Base-by-base conservation (phyloP, 1,140 invertebrate genomes). In the Pachyrhynchus sulphureomaculatus region DNA sequence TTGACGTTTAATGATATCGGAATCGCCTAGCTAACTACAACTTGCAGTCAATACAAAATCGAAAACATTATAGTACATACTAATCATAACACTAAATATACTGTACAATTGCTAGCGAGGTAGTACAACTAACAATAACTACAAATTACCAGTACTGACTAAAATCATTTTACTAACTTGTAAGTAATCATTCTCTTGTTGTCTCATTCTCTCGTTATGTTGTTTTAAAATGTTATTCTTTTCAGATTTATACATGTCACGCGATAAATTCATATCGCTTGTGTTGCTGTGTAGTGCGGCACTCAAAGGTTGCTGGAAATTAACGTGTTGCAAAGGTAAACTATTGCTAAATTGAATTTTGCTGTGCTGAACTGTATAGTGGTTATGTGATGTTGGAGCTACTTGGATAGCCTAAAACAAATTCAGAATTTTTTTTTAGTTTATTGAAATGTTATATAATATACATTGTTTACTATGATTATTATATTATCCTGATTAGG, bases 221-320 rank as follows among this genome's bases (percentile, higher is more conserved):
- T 81, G 75, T 55, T 82, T 79, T 29, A 81, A 72, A 20, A 80
- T 73, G 64, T 74, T 81, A 24, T 70, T 74, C 49, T 72, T 72
- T 24, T 75, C 68, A 8, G 78, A 70, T 70, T 82, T 81, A 39
- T 79, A 78, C 3, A 36, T 5, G 5, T 58, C 55, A 26, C 55
- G 29, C 41, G 37, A 54, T 34, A 71, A 26, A 32, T 75, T 70
- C 24, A 67, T 78, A 33, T 75, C 72, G 53, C 66, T 71, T 8
- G 67, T 69, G 39, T 70, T 74, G 34, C 64, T 68, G 34, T 73
- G 71, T 9, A 72, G 42, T 2, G 67, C 64, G 0, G 73, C 67
- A 32, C 65, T 74, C n/a, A 76, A 59, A 5, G 76, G 75, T 53
- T 76, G 73, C 1, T 73, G 73, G 52, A 70, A 76, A 65, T 77